Base-by-base conservation (phyloP, 2,888 invertebrate genomes). In the Synergus laeviventris region DNA sequence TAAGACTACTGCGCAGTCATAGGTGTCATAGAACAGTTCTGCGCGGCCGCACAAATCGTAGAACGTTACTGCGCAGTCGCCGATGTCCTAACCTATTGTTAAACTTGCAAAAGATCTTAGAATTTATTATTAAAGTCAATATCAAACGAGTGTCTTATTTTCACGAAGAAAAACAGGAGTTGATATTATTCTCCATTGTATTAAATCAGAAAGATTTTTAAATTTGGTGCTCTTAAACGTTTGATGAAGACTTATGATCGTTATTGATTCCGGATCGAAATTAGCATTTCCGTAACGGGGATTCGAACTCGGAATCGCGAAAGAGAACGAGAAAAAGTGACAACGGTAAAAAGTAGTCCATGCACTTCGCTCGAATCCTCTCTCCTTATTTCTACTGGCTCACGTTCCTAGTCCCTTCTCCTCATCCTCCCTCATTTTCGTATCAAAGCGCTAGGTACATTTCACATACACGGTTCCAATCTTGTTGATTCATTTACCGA, bases 311-410 rank as follows among this genome's bases (percentile, higher is more conserved):
- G 49, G 45, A 70, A 24, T 45, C 49, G 70, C 31, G 36, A 70
- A 70, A 49, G 70, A 70, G 70, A 70, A 31, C 70, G 70, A 80
- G 86, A 86, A 85, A 83, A 86, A 84, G 84, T 84, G 82, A 84
- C 82, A 83, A 85, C 81, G 81, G 82, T 83, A 81, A 84, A 83
- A 84, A 86, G 84, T 85, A 85, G 83, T 81, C 77, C 84, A 81
- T 81, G 76, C 78, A 76, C 74, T 81, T 78, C 76, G 70, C 31
- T 45, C 49, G 70, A 45, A 31, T 49, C 70, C 31, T 70, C 49
- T 70, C 62, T 39, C 18, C 38, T 39, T 12, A 38, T 18, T 39
- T 56, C 59, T 16, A 36, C 36, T 18, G 11, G 8, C 38, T 11
- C 62, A 11, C 2, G 62, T 12, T 36, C 38, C 16, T 38, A 38